Percentiles rank a stretch among this genome's conserved stretches.
Evolutionary conservation across 2,888 invertebrate genomes (phyloP).

Genomic region (Flexamia atlantica): DNA sequence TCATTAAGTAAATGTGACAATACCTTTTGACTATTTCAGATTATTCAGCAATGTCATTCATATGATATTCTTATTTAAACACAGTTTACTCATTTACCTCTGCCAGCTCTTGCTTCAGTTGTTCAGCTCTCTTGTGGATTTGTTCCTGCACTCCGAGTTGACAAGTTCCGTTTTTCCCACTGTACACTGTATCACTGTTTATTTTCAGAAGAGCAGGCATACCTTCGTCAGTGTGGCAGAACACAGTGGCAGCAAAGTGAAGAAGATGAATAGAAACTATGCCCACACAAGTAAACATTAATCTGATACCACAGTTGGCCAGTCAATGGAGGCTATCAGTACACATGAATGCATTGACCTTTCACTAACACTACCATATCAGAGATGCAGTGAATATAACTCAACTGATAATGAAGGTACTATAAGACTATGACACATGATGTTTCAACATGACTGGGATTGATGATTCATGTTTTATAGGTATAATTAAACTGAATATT

Average conservation of each 20-base stretch:
- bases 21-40: too few species aligned
- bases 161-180: not conserved
- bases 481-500: too few species aligned
- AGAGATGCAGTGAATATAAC: not conserved
- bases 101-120: not conserved
- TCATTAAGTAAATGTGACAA: too few species aligned
- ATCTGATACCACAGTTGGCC: too few species aligned
- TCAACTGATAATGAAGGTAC: slow-evolving; percentile 14
- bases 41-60: too few species aligned
- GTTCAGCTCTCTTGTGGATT: not conserved
- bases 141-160: not conserved
- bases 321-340: not conserved
- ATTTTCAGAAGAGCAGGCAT: slow-evolving; percentile 4
- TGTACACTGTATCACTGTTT: not conserved
- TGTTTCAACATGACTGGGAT: too few species aligned
- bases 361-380: slow-evolving; percentile 1
- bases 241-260: not conserved
- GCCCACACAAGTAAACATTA: not conserved
- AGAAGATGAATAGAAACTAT: not conserved
- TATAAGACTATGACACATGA: not conserved
- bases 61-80: too few species aligned
- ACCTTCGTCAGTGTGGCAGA: not conserved
- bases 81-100: not conserved
- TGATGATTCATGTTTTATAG: too few species aligned
- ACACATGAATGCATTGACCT: slow-evolving; percentile 10